Percentiles rank a stretch among this genome's conserved stretches.
phyloP scores from a whole-genome alignment of 2,797 vertebrate genomes.

The Eptatretus atami region DNA sequence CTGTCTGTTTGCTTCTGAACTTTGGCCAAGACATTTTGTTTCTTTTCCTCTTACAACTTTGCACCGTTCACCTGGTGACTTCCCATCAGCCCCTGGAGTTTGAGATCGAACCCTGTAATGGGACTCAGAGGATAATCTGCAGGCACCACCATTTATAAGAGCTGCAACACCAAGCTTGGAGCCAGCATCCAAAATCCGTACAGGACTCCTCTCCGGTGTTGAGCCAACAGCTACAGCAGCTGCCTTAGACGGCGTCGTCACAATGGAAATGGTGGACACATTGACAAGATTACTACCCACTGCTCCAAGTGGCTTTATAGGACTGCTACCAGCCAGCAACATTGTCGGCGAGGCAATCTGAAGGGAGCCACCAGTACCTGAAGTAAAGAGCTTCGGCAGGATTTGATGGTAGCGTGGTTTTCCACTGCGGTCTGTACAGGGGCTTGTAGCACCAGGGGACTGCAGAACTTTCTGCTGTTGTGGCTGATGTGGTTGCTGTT shows the following conservation, averaged over 20 bases:
- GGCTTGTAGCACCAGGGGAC: conserved; percentile 39
- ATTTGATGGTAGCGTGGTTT: conserved; percentile 82
- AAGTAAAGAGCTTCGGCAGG: conserved; percentile 55
- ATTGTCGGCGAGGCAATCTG: conserved; percentile 56
- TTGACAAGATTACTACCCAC: not conserved
- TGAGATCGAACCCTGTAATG: no score
- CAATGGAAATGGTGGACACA: not conserved
- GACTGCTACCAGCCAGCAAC: conserved; percentile 64
- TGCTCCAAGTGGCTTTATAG: conserved; percentile 63
- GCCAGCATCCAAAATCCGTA: no score
- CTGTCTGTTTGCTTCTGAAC: no score
- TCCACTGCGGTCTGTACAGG: conserved; percentile 43
- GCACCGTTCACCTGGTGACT: no score
- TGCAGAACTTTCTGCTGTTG: conserved; percentile 10
- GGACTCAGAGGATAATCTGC: no score
- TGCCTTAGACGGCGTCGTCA: not conserved
- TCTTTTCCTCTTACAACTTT: no score
- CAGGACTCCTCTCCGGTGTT: no score
- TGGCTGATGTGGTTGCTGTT: not conserved
- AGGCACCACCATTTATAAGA: no score
- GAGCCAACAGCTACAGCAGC: not conserved
- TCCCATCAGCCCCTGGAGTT: no score
- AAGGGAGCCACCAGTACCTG: conserved; percentile 21
- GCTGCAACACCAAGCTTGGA: no score
- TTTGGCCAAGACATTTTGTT: no score